Conservation (phyloP, 2,888 invertebrate genomes). For the Drosophila birchii region DNA sequence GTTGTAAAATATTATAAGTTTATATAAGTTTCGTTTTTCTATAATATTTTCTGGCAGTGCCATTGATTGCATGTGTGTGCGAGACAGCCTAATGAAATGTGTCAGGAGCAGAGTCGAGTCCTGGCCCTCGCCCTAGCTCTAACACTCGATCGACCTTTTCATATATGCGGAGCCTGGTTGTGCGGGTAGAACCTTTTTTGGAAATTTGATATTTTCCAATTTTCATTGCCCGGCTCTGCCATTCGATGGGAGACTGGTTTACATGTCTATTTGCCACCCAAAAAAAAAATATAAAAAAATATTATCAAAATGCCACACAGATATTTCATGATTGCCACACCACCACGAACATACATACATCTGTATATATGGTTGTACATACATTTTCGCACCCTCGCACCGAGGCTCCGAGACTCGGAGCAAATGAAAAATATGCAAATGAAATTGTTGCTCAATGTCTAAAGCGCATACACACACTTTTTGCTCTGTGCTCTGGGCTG, state of each 20-base stretch:
- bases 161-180: constrained; percentile 7
- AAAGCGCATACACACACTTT: constrained; percentile 44
- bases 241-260: constrained; percentile 55
- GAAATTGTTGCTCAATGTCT: constrained; percentile 75
- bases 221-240: constrained; percentile 69
- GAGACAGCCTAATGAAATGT: constrained; percentile 71
- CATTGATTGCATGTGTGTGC: constrained; percentile 33
- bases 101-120: constrained; percentile 65
- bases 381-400: constrained; percentile 58
- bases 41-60: not conserved
- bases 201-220: constrained; percentile 77
- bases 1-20: not conserved
- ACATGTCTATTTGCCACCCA: constrained; percentile 44
- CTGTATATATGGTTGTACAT: constrained; percentile 38
- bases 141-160: constrained; percentile 58
- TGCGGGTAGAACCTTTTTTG: constrained; percentile 40
- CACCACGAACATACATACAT: constrained; percentile 25
- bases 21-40: not conserved
- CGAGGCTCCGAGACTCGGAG: constrained; percentile 31
- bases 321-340: constrained; percentile 62
- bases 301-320: constrained; percentile 60
- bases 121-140: constrained; percentile 1
- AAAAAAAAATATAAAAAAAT: constrained; percentile 45
- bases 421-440: constrained; percentile 78
- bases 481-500: constrained; percentile 25